Evolutionary conservation across 2,888 invertebrate genomes (phyloP), one percentile per base, ranked within the genome.

Genomic region (Aradus depressus): DNA sequence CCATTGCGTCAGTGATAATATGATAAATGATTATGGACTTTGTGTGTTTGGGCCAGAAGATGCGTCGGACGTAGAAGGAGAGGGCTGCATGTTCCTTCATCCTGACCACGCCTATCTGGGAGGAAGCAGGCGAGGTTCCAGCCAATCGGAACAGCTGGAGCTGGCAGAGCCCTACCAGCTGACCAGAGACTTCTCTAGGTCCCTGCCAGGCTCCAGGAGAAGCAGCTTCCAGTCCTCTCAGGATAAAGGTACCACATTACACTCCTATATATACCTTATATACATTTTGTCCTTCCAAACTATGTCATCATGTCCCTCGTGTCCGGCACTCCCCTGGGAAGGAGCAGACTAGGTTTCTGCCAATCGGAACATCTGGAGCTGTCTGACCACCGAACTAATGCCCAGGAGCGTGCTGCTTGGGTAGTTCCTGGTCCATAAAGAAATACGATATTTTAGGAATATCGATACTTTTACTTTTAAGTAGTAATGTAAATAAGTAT

Each of bases 131-230:
- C 76, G 89, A 26, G 89, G 89, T 31, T 89, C 88, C n/a, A 87
- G 87, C 35, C 88, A 89, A 65, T 89, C 88, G 0, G 89, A 89
- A 66, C 85, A 86, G 45, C 72, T 88, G 43, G 88, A 89, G 65
- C 81, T 83, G 44, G 26, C 23, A 3, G 86, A 87, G 65, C 62
- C 64, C 3, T 88, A 89, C 68, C 84, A 89, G 66, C 74, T 89
- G 43, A 84, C 80, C 53, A 84, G 85, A 66, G 88, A 88, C 68
- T 87, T 87, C 67, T 88, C 88, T 19, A 76, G 84, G 62, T 88
- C 88, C 3, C 69, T 89, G 60, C 89, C 89, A 0, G 88, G 88
- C 6, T 88, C 87, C 12, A 74, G 88, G 51, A 75, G 88, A 47
- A 87, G 87, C 26, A 88, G 87, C 19, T 88, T 89, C 66, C 87